Evolutionary conservation across 2,113 vertebrate species (phyloP), one percentile per base, ranked within the genome.

Genomic region (Capricornis sumatraensis): DNA sequence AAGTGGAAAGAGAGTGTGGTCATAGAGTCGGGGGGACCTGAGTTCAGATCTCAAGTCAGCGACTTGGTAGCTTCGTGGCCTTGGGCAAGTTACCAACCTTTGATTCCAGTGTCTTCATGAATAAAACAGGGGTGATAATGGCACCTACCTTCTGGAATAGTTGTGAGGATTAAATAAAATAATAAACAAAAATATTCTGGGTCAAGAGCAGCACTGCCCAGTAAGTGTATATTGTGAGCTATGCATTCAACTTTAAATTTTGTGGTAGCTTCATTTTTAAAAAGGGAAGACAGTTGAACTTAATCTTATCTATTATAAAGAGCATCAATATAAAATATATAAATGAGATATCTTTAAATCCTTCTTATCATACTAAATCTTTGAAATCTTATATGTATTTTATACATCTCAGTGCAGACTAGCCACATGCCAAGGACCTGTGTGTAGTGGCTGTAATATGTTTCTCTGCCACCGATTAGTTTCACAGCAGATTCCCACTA

Each of bases 11-110:
- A 89, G 60, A 92, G 16, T 21, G n/a, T 33, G n/a, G 60, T 76
- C 60, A 28, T 2, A 90, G 84, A 86, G 50, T 87, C 11, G 27
- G 21, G 40, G 16, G 19, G 16, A 15, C 33, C 27, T 43, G 67
- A n/a, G 36, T 97, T 96, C 95, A 97, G 96, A 95, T 87, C 52
- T 79, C 47, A 82, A 40, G 36, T 90, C 43, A 94, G 87, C 36
- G 85, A 30, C 11, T 55, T 64, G 15, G 53, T 86, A 60, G 50
- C 2, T 74, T 5, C 0, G 0, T 47, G 57, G 19, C 7, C 45
- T 84, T 40, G 53, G 47, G 36, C 30, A 64, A 92, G 27, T 50
- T 84, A 53, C 40, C 64, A 60, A 53, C 3, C 21, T 82, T 43
- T 36, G 94, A 60, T 74, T 60, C 43, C 64, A 85, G 45, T 17